Conservation (phyloP, 2,888 invertebrate genomes). For the Tetrapedia diversipes region DNA sequence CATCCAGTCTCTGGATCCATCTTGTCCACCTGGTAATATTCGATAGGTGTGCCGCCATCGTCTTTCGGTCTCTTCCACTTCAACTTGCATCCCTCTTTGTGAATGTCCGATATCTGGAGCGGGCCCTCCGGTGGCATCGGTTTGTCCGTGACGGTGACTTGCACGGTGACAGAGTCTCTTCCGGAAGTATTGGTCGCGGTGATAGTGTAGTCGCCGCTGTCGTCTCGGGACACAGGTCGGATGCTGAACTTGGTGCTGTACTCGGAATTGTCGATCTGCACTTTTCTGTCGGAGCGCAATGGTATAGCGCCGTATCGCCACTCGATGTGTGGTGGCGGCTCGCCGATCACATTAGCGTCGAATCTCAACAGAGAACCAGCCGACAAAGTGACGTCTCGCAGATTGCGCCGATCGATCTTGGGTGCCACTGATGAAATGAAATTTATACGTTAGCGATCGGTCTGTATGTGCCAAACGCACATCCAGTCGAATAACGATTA, state of each 20-base stretch:
- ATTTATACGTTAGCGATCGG: conserved; percentile 42
- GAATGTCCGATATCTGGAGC: conserved; percentile 93
- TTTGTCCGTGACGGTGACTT: conserved; percentile 93
- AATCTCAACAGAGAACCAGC: conserved; percentile 96
- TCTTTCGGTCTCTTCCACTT: conserved; percentile 98
- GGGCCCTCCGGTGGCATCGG: conserved; percentile 95
- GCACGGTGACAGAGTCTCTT: conserved; percentile 91
- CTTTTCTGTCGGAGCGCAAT: conserved; percentile 88
- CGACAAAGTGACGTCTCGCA: conserved; percentile 95
- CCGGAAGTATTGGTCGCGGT: conserved; percentile 94
- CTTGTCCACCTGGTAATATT: conserved; percentile 98
- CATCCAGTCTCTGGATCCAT: conserved; percentile 94
- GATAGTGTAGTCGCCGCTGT: conserved; percentile 94
- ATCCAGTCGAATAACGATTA: conserved; percentile 31
- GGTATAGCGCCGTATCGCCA: conserved; percentile 95
- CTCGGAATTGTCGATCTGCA: conserved; percentile 92
- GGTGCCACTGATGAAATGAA: conserved; percentile 89
- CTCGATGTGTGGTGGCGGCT: conserved; percentile 96
- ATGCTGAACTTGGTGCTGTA: conserved; percentile 94
- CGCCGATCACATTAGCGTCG: conserved; percentile 96
- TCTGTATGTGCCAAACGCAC: conserved; percentile 47
- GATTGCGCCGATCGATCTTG: conserved; percentile 96
- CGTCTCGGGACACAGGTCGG: conserved; percentile 90
- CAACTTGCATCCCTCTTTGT: conserved; percentile 96
- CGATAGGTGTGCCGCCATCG: conserved; percentile 97